Evolutionary conservation across 1,140 invertebrate genomes (phyloP), one percentile per base, ranked within the genome.

Genomic region (Psix sp.): DNA sequence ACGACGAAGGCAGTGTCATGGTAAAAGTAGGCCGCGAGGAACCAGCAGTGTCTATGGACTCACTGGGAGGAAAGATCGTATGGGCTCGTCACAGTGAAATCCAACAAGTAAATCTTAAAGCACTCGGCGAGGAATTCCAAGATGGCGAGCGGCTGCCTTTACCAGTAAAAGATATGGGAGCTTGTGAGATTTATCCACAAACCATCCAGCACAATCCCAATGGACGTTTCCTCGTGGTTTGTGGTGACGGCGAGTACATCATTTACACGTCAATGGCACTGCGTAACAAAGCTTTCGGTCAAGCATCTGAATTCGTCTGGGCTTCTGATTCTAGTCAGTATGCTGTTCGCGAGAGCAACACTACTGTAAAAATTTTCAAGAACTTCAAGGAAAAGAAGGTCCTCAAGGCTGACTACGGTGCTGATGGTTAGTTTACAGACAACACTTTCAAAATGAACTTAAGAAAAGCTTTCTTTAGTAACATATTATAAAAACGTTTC

Each of bases 241-340:
- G 98, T 87, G 98, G 98, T 6, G 98, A 99, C 88, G 98, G 98
- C 0, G 98, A 99, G 84, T 99, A 99, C 84, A 99, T 99, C 10
- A 99, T 99, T 75, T 99, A 99, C 86, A 99, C 98, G 0, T 96
- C 98, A 0, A 98, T 99, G 96, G 98, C 97, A 0, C 88, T 99
- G 24, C 91, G 98, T 36, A 99, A 99, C 84, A 99, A 99, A 85
- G 96, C 96, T 7, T 99, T 99, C 86, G 98, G 98, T 2, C 94
- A 96, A 3, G 98, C 97, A 0, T 95, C 98, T 59, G 98, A 99
- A 86, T 99, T 99, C 88, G 98, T 99, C 0, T 99, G 98, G 98
- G 96, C 96, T 0, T 90, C 94, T 38, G 98, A 99, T 85, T 97
- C 97, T 1, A 97, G 96, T 42, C 95, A 99, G 78, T 99, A 95